Base-by-base conservation (phyloP, 2,113 vertebrate genomes). In the Myotis yumanensis region DNA sequence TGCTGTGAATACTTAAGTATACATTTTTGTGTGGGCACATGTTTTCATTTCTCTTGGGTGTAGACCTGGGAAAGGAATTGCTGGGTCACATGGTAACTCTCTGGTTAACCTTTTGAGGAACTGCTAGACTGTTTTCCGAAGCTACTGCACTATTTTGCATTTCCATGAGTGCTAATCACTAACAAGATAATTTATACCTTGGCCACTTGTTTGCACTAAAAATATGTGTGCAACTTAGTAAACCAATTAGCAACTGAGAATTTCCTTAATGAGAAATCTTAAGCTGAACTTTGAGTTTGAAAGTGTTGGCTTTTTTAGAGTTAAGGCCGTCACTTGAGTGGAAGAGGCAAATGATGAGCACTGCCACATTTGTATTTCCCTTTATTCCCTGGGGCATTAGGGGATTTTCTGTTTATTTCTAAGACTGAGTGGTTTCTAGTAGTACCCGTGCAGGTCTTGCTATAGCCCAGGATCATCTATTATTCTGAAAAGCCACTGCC, bases 401-500 rank as follows among this genome's bases (percentile, higher is more conserved):
- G 48, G 57, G 54, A 37, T 25, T 71, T 96, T 95, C 69, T 75
- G 62, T 79, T 90, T 83, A 86, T 94, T 96, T 92, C 79, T 83
- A 66, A 90, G 77, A 40, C 48, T 57, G 17, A 89, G 79, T 90
- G 32, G 32, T 75, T 92, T 81, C 43, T 88, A 68, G 64, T 20
- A 66, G 82, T 64, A 68, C 22, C 25, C 0, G 0, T 4, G n/a
- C 75, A 77, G 81, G 22, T 84, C 59, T 59, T 77, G 73, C 64
- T 62, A 43, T 54, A 40, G n/a, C n/a, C 59, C 16, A 75, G 95
- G 57, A 84, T 76, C 62, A 64, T 59, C 96, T 92, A 6, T 79
- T 76, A 72, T 87, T 97, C 94, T 96, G 94, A 90, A 93, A 96
- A 95, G 90, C 77, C 90, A 96, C 69, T 95, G 95, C 92, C 94